Conservation (phyloP, 2,888 invertebrate species). For the Lingula anatina region DNA sequence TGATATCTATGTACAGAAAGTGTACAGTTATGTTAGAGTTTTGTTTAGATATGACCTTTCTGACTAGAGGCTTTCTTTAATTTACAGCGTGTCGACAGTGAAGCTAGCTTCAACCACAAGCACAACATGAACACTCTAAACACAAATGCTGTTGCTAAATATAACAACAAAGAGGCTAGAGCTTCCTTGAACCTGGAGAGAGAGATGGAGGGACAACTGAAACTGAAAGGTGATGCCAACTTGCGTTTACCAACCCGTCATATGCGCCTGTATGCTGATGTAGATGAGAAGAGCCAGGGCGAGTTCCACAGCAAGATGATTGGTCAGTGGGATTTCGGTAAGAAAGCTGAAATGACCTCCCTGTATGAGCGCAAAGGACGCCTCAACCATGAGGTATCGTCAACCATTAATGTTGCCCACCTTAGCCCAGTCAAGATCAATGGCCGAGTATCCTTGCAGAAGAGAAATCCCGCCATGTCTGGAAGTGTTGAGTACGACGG, state of each 20-base stretch:
- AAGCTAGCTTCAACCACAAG: slow-evolving; percentile 14
- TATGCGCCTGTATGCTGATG: background rate
- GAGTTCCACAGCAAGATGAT: background rate
- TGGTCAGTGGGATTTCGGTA: slow-evolving; percentile 3
- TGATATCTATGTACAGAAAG: too few species aligned
- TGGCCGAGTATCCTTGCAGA: too few species aligned
- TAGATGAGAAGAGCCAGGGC: background rate
- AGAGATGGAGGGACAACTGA: background rate
- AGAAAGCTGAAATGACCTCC: too few species aligned
- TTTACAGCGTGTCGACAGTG: background rate
- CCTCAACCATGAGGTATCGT: too few species aligned
- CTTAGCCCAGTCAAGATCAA: too few species aligned
- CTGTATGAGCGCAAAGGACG: too few species aligned
- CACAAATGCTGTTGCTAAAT: slow-evolving; percentile 8
- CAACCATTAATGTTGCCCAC: too few species aligned
- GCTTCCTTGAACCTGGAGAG: background rate
- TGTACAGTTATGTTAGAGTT: too few species aligned
- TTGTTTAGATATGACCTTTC: too few species aligned
- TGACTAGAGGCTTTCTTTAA: too few species aligned
- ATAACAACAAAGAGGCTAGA: background rate
- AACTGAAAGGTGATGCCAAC: slow-evolving; percentile 2
- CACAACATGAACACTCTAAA: slow-evolving; percentile 11
- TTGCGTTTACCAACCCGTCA: slow-evolving; percentile 11
- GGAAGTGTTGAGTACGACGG: too few species aligned
- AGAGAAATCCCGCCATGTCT: too few species aligned